phyloP scores from a whole-genome alignment of 2,113 vertebrate species.

The Entelurus aequoreus region DNA sequence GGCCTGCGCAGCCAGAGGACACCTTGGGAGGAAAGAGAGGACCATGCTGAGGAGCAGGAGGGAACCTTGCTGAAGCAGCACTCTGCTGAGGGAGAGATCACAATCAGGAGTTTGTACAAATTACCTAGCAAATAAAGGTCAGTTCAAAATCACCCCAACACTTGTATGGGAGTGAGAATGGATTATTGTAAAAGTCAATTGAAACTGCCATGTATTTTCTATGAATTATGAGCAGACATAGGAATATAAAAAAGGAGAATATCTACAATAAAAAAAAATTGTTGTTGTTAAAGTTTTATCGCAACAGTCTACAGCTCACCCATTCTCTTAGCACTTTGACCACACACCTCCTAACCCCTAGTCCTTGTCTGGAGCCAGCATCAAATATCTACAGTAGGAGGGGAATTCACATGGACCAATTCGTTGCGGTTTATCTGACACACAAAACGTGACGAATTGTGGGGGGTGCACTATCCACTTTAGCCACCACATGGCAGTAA shows the following conservation, averaged over 20 bases:
- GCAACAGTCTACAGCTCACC: too few species aligned
- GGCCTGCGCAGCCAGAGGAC: conserved; percentile 83
- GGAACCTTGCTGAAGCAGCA: conserved; percentile 96
- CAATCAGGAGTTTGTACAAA: conserved; percentile 91
- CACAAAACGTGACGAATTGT: too few species aligned
- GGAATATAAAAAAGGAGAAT: conserved; percentile 2
- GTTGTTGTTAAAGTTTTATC: too few species aligned
- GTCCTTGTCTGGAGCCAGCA: too few species aligned
- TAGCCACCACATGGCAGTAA: too few species aligned
- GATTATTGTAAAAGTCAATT: conserved; percentile 45
- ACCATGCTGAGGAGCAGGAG: conserved; percentile 87
- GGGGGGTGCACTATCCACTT: too few species aligned
- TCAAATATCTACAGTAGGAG: too few species aligned
- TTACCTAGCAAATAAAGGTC: conserved; percentile 94
- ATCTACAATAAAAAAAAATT: neutral
- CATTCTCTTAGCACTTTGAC: too few species aligned
- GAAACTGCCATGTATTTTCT: conserved; percentile 30
- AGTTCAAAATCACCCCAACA: conserved; percentile 63
- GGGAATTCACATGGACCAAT: too few species aligned
- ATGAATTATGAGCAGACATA: conserved; percentile 17
- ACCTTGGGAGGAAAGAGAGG: conserved; percentile 85
- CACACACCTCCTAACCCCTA: too few species aligned
- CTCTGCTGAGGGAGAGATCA: conserved; percentile 72
- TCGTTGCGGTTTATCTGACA: too few species aligned
- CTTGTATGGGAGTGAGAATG: conserved; percentile 24